Evolutionary conservation across 2,888 invertebrate genomes (phyloP).

Genomic region (Chymomyza caudatula): DNA sequence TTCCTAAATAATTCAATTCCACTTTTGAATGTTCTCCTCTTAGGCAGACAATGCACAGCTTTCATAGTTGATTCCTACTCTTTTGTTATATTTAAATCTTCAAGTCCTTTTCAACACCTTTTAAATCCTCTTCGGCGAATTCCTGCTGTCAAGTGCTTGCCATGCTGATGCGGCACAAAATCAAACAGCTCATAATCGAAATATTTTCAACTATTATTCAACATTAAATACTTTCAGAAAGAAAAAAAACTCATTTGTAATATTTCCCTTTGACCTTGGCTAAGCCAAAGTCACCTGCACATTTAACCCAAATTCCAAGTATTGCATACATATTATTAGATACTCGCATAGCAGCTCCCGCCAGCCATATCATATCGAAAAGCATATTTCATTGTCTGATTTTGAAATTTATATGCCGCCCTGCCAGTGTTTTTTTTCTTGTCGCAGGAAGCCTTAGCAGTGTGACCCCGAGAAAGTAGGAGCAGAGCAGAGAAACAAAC

Average conservation of each 20-base stretch:
- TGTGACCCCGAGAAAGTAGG: constrained; percentile 9
- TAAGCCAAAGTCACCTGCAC: constrained; percentile 48
- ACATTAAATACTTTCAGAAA: no score
- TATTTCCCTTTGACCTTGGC: constrained; percentile 10
- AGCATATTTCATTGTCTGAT: constrained; percentile 53
- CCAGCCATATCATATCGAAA: constrained; percentile 41
- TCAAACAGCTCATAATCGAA: constrained; percentile 39
- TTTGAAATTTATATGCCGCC: constrained; percentile 7
- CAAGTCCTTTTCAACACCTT: constrained; percentile 12
- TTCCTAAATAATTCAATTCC: no score
- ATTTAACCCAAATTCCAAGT: constrained; percentile 56
- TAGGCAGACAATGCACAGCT: no score
- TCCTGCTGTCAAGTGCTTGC: constrained; percentile 10
- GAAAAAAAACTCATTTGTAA: constrained; percentile 41
- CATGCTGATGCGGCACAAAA: constrained; percentile 38
- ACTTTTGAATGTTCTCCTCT: no score
- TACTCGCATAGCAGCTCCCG: constrained; percentile 23
- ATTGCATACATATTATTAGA: constrained; percentile 17
- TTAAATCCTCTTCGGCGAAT: constrained; percentile 21
- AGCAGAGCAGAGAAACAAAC: constrained; percentile 43
- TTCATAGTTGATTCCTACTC: no score
- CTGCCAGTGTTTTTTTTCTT: constrained; percentile 11
- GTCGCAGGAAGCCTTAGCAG: constrained; percentile 35
- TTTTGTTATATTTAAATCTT: neutral
- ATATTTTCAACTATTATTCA: constrained; percentile 19